A percentile compares a stretch with the other conserved stretches of the same genome.
phyloP scores from a whole-genome alignment of 2,797 vertebrate species.

The Brachymystax lenok region DNA sequence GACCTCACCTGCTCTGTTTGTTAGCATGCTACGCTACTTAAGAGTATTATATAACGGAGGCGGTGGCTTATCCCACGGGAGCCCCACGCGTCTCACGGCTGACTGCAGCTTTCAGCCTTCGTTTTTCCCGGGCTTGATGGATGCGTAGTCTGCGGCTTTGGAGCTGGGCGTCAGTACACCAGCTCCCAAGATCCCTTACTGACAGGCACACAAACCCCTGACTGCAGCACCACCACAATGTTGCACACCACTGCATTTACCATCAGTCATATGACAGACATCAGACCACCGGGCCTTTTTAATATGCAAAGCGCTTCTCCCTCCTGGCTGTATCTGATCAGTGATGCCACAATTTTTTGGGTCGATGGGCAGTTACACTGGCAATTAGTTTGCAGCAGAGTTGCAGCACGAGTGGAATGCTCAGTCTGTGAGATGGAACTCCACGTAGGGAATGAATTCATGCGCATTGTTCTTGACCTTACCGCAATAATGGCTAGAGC shows the following conservation, averaged over 20 bases:
- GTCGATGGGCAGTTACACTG: background rate
- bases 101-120: slow-evolving; percentile 48
- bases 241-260: background rate
- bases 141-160: slow-evolving; percentile 29
- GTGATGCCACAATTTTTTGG: background rate
- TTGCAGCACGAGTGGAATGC: background rate
- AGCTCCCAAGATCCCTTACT: slow-evolving; percentile 13
- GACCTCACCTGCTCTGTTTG: slow-evolving; percentile 24
- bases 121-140: slow-evolving; percentile 35
- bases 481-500: slow-evolving; percentile 46
- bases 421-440: background rate
- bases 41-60: slow-evolving; percentile 41
- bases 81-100: slow-evolving; percentile 29
- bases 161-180: slow-evolving; percentile 16
- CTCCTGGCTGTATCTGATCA: background rate
- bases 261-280: background rate
- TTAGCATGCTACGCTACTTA: slow-evolving; percentile 24
- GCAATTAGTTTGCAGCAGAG: background rate
- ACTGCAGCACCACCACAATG: background rate
- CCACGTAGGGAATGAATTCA: slow-evolving; percentile 16
- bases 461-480: slow-evolving; percentile 24
- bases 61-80: slow-evolving; percentile 15
- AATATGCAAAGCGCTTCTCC: background rate
- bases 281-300: background rate
- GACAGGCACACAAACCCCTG: background rate